Base-by-base conservation (phyloP, 2,113 vertebrate species). In the Sceloporus tristichus region DNA sequence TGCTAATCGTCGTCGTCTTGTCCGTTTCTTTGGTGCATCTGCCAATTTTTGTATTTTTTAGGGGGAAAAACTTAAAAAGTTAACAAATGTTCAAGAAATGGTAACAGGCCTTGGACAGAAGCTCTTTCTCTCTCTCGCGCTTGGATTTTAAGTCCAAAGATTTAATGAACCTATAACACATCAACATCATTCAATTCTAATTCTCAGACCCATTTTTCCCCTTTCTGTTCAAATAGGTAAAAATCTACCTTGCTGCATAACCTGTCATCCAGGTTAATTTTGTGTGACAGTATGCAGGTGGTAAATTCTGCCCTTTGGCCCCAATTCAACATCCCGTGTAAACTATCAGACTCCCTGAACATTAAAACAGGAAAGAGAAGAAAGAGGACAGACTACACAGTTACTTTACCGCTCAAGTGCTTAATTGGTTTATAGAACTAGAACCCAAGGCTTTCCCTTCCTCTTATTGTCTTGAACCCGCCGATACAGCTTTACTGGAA, bases 11-110 rank as follows among this genome's bases (percentile, higher is more conserved):
- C 94, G 95, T 95, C 92, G 95, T 96, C 94, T 95, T 96, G 94
- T 90, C 93, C 94, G 95, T 95, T 94, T 97, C 97, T 97, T 97
- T 97, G 97, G 97, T 97, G 96, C 93, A 90, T 62, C 94, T 94
- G 96, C 96, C 97, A 95, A 96, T 97, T 96, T 86, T n/a, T 82
- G 5, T 48, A 81, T 66, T 83, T 56, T 73, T 78, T 70, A 11
- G 92, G 79, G 93, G 88, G 92, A 94, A 92, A 95, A 94, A 89
- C 96, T 94, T 76, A 76, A 92, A 92, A 94, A 85, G 88, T 87
- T 88, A n/a, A 88, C 92, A 93, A 93, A 95, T 95, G 93, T 94
- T 79, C 91, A 95, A 94, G 92, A 91, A 93, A 93, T 53, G 68
- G 84, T 78, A 94, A 62, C 83, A 96, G 87, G 91, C 88, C 94